Conservation (phyloP, 2,888 invertebrate species). For the Hybos culiciformis region DNA sequence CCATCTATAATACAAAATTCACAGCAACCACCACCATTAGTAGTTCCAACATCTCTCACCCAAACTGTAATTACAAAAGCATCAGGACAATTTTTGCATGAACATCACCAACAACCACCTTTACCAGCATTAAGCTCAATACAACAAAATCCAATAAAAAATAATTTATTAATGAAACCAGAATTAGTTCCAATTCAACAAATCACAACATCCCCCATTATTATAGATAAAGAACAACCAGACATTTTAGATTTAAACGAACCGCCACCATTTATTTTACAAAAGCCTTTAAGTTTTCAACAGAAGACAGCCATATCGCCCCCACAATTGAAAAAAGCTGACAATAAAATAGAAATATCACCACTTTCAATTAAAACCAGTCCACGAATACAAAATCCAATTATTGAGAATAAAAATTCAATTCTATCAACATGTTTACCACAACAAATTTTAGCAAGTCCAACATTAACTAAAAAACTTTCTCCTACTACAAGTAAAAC, state of each 20-base stretch:
- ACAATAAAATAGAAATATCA: conserved; percentile 2
- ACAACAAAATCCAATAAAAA: conserved; percentile 26
- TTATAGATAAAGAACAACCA: conserved; percentile 5
- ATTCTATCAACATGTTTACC: conserved; percentile 1
- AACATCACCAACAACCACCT: neutral
- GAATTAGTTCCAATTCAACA: conserved; percentile 13
- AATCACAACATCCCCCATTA: neutral
- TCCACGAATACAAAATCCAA: conserved; percentile 12
- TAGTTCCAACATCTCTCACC: too few species aligned
- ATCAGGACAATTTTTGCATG: too few species aligned
- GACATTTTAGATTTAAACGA: conserved; percentile 12
- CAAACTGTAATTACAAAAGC: too few species aligned
- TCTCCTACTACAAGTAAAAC: conserved; percentile 11
- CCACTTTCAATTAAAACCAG: conserved; percentile 9
- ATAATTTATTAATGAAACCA: conserved; percentile 18
- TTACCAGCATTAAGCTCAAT: conserved; percentile 11
- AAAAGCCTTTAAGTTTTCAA: neutral
- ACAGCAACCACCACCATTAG: neutral
- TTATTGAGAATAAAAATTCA: conserved; percentile 12
- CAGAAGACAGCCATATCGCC: conserved; percentile 4
- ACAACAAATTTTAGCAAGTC: conserved; percentile 1
- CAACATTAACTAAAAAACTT: conserved; percentile 10
- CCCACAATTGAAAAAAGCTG: neutral
- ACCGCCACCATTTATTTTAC: conserved; percentile 4
- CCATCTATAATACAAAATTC: neutral